phyloP scores from a whole-genome alignment of 2,113 vertebrate genomes.

The Anoura caudifer region DNA sequence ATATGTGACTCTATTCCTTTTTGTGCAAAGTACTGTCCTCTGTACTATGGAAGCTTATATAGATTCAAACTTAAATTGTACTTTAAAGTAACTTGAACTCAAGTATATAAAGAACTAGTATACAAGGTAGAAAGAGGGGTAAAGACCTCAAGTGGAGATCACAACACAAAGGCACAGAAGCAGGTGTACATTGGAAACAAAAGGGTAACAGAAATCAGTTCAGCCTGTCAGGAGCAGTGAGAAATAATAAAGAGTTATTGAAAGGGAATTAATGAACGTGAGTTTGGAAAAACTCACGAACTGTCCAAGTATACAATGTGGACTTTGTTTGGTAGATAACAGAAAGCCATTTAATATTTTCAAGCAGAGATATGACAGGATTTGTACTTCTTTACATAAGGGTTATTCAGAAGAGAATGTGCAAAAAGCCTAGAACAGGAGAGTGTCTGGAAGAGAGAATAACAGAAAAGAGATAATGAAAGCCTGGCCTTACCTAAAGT shows the following conservation, averaged over 20 bases:
- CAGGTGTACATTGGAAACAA: background rate
- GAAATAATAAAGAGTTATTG: slow-evolving; percentile 34
- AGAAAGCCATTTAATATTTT: slow-evolving; percentile 25
- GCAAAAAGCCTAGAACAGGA: background rate
- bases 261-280: slow-evolving; percentile 27
- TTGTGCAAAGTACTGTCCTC: background rate
- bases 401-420: background rate
- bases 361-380: background rate
- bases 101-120: background rate
- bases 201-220: background rate
- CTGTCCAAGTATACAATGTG: background rate
- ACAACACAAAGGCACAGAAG: background rate
- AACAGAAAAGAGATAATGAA: background rate
- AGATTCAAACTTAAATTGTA: slow-evolving; percentile 2
- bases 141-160: slow-evolving; percentile 1
- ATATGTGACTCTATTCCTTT: slow-evolving; percentile 31
- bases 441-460: background rate
- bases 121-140: background rate
- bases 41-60: background rate
- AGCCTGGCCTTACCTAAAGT: background rate
- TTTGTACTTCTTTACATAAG: background rate
- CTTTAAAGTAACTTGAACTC: slow-evolving; percentile 9
- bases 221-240: background rate
- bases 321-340: background rate
- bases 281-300: slow-evolving; percentile 2